Evolutionary conservation across 1,140 invertebrate genomes (phyloP).

Genomic region (Temnothorax nylanderi): DNA sequence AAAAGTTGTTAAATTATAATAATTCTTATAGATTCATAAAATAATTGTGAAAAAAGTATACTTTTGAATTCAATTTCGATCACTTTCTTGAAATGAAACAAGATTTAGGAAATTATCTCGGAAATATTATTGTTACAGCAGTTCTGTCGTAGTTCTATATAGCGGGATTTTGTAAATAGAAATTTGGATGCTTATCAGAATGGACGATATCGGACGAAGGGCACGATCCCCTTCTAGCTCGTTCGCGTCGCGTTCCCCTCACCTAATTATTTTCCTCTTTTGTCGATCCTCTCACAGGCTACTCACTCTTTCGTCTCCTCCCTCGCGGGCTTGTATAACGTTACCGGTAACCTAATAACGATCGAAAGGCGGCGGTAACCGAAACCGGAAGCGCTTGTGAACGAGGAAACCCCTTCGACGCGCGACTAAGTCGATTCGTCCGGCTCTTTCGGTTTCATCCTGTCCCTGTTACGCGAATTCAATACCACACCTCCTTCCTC

Average conservation of each 20-base stretch:
- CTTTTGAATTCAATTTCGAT: background rate
- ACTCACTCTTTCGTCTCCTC: background rate
- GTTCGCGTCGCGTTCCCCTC: background rate
- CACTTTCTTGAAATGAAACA: background rate
- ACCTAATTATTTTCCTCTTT: slow-evolving; percentile 43
- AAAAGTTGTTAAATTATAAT: background rate
- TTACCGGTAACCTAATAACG: slow-evolving; percentile 72
- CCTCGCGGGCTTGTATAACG: slow-evolving; percentile 38
- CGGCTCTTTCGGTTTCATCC: slow-evolving; percentile 22
- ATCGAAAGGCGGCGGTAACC: slow-evolving; percentile 65
- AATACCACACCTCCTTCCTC: background rate
- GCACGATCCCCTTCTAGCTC: background rate
- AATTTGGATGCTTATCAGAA: background rate
- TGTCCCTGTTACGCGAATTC: slow-evolving; percentile 29
- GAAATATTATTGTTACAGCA: background rate
- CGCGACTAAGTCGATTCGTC: slow-evolving; percentile 49
- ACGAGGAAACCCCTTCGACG: slow-evolving; percentile 43
- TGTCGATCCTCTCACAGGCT: background rate
- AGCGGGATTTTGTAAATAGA: background rate
- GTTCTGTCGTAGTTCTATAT: background rate
- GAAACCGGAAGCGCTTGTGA: slow-evolving; percentile 64
- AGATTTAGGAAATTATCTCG: background rate
- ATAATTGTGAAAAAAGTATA: background rate
- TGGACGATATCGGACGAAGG: background rate
- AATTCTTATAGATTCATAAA: too few species aligned